Percentiles rank a stretch among this genome's conserved stretches.
Evolutionary conservation across 1,140 invertebrate genomes (phyloP).

Genomic region (Calosoma granatense): DNA sequence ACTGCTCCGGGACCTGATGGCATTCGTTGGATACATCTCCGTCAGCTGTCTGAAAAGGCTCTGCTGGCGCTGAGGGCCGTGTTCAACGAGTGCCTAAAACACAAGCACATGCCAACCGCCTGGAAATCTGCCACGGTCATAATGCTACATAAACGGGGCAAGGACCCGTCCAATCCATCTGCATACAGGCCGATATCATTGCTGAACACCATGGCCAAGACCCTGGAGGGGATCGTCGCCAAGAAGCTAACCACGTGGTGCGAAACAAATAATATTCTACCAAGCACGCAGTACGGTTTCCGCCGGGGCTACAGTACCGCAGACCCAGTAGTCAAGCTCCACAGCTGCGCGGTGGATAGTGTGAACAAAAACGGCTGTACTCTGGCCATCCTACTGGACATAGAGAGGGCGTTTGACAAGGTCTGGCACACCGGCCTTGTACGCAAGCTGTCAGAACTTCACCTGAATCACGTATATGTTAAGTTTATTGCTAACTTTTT

Average conservation of each 20-base stretch:
- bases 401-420: slow-evolving; percentile 28
- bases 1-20: not conserved
- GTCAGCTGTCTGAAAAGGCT: too few relatives aligned
- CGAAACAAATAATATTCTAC: slow-evolving; percentile 20
- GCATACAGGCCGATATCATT: slow-evolving; percentile 27
- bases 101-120: not conserved
- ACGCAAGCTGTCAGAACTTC: slow-evolving; percentile 20
- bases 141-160: slow-evolving; percentile 11
- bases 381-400: slow-evolving; percentile 24
- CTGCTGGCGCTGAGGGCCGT: too few relatives aligned
- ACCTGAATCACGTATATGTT: slow-evolving; percentile 11
- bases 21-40: too few relatives aligned
- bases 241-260: slow-evolving; percentile 12
- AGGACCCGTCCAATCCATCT: slow-evolving; percentile 20
- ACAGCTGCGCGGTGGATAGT: slow-evolving; percentile 20
- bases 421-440: slow-evolving; percentile 29
- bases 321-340: slow-evolving; percentile 15
- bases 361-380: slow-evolving; percentile 23
- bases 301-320: slow-evolving; percentile 16
- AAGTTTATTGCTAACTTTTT: not conserved
- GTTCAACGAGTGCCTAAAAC: not conserved
- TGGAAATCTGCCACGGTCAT: not conserved
- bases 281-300: slow-evolving; percentile 22
- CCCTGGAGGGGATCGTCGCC: slow-evolving; percentile 24
- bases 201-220: slow-evolving; percentile 23